Evolutionary conservation across 2,888 invertebrate species (phyloP).

Genomic region (Cordilura impudica): DNA sequence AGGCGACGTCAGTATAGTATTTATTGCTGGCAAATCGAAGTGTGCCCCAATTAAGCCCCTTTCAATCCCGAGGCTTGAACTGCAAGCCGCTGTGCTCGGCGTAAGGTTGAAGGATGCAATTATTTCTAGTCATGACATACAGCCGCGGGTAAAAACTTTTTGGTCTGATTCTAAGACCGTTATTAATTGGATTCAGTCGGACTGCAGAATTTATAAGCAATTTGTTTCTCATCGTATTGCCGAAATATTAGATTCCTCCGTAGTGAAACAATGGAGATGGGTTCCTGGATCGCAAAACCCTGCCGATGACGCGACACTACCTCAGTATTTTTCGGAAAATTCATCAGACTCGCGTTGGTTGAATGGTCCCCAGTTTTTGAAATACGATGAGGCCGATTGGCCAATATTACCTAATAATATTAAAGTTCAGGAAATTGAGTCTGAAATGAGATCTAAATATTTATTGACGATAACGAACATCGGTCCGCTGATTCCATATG

Average conservation of each 20-base stretch:
- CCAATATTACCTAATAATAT: neutral
- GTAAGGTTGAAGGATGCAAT: no score
- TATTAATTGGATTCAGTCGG: slow-evolving; percentile 16
- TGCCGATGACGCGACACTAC: slow-evolving; percentile 10
- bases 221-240: slow-evolving; percentile 15
- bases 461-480: neutral
- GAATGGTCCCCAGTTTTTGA: slow-evolving; percentile 15
- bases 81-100: no score
- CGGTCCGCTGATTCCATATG: neutral
- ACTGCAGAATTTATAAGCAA: slow-evolving; percentile 21
- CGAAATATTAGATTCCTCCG: slow-evolving; percentile 6
- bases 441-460: slow-evolving; percentile 19
- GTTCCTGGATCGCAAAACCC: slow-evolving; percentile 23
- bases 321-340: slow-evolving; percentile 4
- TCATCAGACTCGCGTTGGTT: neutral
- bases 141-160: no score
- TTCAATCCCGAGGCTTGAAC: slow-evolving; percentile 19
- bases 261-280: slow-evolving; percentile 17
- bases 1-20: neutral
- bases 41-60: slow-evolving; percentile 14
- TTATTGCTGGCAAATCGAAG: slow-evolving; percentile 28
- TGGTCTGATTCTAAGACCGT: no score
- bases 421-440: neutral
- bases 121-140: neutral
- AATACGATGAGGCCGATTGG: neutral